Base-by-base conservation (phyloP, 2,113 vertebrate species). In the Sinosuthora webbiana region DNA sequence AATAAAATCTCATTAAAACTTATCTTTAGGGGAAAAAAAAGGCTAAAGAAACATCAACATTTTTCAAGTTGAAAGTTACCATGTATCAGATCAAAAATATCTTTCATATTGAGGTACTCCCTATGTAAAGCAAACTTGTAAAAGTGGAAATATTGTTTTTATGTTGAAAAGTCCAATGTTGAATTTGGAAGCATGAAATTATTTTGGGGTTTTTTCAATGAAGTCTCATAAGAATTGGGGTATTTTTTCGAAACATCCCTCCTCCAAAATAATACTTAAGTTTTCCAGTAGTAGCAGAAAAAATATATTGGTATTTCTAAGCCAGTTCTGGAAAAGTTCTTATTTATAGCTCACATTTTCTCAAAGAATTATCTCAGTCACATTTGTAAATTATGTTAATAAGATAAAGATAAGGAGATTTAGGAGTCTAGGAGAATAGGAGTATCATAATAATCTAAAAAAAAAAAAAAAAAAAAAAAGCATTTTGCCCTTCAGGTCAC, bases 181-280 rank as follows among this genome's bases (percentile, higher is more conserved):
- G 10, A 67, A 39, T 6, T 47, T 65, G 24, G 59, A 19, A 64
- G 0, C 52, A 31, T 22, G 5, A 75, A 94, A 55, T 21, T 23
- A 21, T 55, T 59, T 50, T 1, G 2, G 2, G 7, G 2, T 71
- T 89, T 67, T 63, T 6, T 23, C 33, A 35, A 8, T 52, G 10
- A 59, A 89, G 0, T 15, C 1, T 44, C 5, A 4, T 60, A 60
- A 79, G 8, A 59, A 35, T 20, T 14, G 2, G 2, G 1, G 1
- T 47, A 31, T 52, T 76, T 86, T 80, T 83, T 63, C 28, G 45
- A 11, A 83, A 37, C 10, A 68, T 1, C 4, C 1, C 1, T 64
- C 10, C 15, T 10, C 5, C 4, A 59, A 65, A 90, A 67, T 27
- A 77, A 39, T 8, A 25, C 4, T 44, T 49, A 31, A 22, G 2